phyloP scores from a whole-genome alignment of 2,888 invertebrate genomes.

The Cataglyphis albicans region DNA sequence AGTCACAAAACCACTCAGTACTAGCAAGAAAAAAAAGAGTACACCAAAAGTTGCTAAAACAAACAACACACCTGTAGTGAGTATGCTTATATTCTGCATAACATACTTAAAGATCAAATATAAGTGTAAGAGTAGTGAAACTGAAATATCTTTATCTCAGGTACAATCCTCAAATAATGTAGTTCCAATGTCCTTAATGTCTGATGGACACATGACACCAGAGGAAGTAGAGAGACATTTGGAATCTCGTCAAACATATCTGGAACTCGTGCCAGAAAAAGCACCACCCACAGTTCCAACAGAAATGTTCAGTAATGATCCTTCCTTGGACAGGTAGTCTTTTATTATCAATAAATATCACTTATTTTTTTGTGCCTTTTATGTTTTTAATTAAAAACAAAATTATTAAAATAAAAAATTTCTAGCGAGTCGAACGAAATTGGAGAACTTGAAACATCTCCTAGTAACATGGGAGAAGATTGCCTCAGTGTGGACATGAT shows the following conservation, averaged over 20 bases:
- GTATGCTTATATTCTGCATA: constrained; percentile 27
- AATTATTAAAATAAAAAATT: constrained; percentile 69
- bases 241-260: constrained; percentile 93
- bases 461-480: constrained; percentile 93
- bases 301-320: constrained; percentile 98
- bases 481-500: constrained; percentile 91
- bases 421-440: constrained; percentile 94
- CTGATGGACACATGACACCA: constrained; percentile 95
- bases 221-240: constrained; percentile 96
- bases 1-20: constrained; percentile 85
- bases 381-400: not conserved
- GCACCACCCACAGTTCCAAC: constrained; percentile 96
- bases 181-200: constrained; percentile 87
- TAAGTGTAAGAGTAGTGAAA: not conserved
- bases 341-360: not conserved
- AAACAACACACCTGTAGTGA: constrained; percentile 81
- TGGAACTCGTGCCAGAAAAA: constrained; percentile 93
- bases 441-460: constrained; percentile 92
- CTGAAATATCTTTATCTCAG: constrained; percentile 81
- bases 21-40: constrained; percentile 87
- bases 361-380: not conserved
- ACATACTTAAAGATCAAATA: not conserved
- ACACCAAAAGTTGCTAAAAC: constrained; percentile 86
- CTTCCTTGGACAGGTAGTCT: constrained; percentile 92
- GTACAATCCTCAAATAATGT: constrained; percentile 87